A percentile compares a stretch with the other conserved stretches of the same genome.
Evolutionary conservation across 2,797 vertebrate genomes (phyloP).

Genomic region (Cyprinella venusta): DNA sequence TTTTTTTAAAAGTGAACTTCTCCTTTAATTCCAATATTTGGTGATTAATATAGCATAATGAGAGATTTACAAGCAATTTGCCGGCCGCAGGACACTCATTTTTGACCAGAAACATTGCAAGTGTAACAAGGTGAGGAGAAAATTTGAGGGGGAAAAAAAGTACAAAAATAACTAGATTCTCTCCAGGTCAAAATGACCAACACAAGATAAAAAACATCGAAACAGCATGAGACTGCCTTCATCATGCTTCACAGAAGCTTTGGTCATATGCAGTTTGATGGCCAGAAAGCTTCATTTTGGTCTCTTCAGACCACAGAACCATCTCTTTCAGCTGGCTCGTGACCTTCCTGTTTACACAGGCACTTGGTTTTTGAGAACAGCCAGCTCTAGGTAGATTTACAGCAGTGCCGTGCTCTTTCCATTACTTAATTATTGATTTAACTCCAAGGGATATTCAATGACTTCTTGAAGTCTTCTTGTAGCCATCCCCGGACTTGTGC

Average conservation of each 20-base stretch:
- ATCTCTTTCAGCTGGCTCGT: neutral
- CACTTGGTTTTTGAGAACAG: slow-evolving; percentile 7
- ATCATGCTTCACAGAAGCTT: neutral
- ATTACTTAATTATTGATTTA: slow-evolving; percentile 35
- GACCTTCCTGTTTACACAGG: neutral
- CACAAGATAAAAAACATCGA: too few relatives aligned
- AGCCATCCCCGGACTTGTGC: neutral
- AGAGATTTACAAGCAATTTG: neutral
- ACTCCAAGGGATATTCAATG: slow-evolving; percentile 19
- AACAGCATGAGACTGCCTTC: too few relatives aligned
- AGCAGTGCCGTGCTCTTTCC: slow-evolving; percentile 16
- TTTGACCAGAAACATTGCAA: too few relatives aligned
- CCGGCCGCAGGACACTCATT: too few relatives aligned
- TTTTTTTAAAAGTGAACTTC: too few relatives aligned
- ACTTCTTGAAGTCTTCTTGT: slow-evolving; percentile 21
- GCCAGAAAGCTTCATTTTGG: neutral
- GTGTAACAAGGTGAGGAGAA: too few relatives aligned
- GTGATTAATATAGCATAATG: neutral
- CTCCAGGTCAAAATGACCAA: too few relatives aligned
- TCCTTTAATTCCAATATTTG: neutral
- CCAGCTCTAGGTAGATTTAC: slow-evolving; percentile 17
- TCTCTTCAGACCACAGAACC: neutral
- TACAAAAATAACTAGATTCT: too few relatives aligned
- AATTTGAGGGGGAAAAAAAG: too few relatives aligned
- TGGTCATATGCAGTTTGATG: neutral